Base-by-base conservation (phyloP, 2,113 vertebrate genomes). In the Crotophaga sulcirostris region DNA sequence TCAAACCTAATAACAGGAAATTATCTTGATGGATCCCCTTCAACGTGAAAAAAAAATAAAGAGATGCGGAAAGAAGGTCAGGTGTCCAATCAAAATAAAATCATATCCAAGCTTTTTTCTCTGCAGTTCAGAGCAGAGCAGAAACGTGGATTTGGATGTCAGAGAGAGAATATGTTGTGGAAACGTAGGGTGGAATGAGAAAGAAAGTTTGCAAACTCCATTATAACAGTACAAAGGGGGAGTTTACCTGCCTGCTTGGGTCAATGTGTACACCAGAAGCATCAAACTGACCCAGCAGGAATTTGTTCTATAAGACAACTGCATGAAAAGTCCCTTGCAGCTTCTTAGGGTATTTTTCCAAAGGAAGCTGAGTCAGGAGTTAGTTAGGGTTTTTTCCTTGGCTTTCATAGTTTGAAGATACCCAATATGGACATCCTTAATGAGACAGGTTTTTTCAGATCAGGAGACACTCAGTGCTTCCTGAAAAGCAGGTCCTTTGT, bases 11-110 rank as follows among this genome's bases (percentile, higher is more conserved):
- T 98, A 97, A 97, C 64, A 26, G 97, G 95, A 97, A 98, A 98
- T 98, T 98, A 98, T 97, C 94, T 92, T 98, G 98, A 98, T 97
- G 92, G 95, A 98, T 98, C 84, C 97, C 96, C 95, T 97, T 97
- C 96, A 97, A 92, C 33, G 29, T 60, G 81, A 5, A 63, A 45
- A 92, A 84, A 95, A 93, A 64, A 77, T 85, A 94, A 75, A 96
- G 91, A 89, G 75, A 97, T 79, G 84, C 93, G 94, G 88, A 89
- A 83, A 93, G 52, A 91, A 85, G 95, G 96, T 93, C 87, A 97
- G 88, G 75, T 3, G 9, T 83, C 96, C 33, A 23, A 97, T 96
- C 90, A 91, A 84, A 96, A 97, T 95, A 97, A 97, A 97, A 91
- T 93, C 12, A 1, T 93, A 91, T 73, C 79, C 14, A 72, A 62